phyloP scores from a whole-genome alignment of 2,797 vertebrate genomes.

The Trachops cirrhosus region DNA sequence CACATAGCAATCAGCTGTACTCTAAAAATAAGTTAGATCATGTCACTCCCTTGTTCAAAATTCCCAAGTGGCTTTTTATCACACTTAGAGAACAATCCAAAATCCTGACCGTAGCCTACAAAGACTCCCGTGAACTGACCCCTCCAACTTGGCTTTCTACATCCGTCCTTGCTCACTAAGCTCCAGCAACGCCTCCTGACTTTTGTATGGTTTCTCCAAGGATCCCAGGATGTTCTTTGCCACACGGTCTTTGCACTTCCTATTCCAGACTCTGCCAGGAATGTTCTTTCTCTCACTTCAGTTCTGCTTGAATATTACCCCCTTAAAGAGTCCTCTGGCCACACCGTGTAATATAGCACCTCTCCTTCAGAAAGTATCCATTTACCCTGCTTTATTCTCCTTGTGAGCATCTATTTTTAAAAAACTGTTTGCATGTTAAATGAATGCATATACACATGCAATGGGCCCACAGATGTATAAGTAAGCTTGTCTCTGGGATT shows the following conservation, averaged over 20 bases:
- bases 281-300: neutral
- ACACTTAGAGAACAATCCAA: neutral
- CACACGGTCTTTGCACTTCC: neutral
- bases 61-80: neutral
- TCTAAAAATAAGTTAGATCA: neutral
- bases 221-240: neutral
- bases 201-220: neutral
- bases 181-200: neutral
- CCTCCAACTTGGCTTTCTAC: neutral
- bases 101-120: too few species aligned
- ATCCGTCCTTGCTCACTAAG: neutral
- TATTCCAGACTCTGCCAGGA: neutral
- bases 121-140: neutral
- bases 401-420: neutral
- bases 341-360: neutral
- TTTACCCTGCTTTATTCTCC: neutral
- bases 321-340: neutral
- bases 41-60: neutral
- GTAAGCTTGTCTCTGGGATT: neutral
- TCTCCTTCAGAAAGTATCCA: neutral
- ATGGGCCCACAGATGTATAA: neutral
- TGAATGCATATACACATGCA: neutral
- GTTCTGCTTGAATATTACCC: neutral
- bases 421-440: neutral
- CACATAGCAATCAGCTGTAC: neutral